A percentile compares a stretch with the other conserved stretches of the same genome.
Conservation (phyloP, 2,888 invertebrate genomes). For the Agelastica alni region DNA sequence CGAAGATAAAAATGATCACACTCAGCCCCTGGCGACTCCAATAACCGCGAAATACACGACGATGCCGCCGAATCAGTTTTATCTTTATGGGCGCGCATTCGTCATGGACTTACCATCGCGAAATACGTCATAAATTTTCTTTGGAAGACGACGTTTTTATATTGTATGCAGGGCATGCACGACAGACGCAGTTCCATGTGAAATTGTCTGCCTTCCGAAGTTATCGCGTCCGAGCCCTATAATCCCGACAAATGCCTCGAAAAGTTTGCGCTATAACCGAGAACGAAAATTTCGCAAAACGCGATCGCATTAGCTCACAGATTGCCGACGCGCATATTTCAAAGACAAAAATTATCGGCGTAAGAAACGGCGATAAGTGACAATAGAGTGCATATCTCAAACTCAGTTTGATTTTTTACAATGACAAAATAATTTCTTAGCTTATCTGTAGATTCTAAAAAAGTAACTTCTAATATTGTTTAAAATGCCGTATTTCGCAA, state of each 20-base stretch:
- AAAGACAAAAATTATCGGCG: no score
- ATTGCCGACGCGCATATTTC: no score
- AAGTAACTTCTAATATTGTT: no score
- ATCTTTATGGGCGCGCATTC: slow-evolving; percentile 20
- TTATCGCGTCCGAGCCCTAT: slow-evolving; percentile 4
- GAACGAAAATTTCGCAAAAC: no score
- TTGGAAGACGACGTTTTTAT: slow-evolving; percentile 11
- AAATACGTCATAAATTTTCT: slow-evolving; percentile 16
- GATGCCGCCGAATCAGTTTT: slow-evolving; percentile 14
- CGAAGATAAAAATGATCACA: no score
- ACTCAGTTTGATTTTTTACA: no score
- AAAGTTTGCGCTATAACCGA: not conserved
- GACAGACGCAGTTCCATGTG: slow-evolving; percentile 5
- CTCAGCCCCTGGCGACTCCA: not conserved
- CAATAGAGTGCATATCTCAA: no score
- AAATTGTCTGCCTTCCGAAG: slow-evolving; percentile 10
- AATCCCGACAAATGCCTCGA: slow-evolving; percentile 5
- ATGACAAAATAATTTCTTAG: no score
- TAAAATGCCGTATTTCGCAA: no score
- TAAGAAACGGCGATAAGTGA: no score
- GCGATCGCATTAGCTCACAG: no score
- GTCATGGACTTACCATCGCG: slow-evolving; percentile 20
- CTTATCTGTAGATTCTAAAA: no score
- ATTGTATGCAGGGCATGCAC: slow-evolving; percentile 18
- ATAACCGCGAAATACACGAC: slow-evolving; percentile 14